Percentiles rank a stretch among this genome's conserved stretches.
These are phyloP conservation scores for Pagrus major DNA, from an alignment of 2,113 vertebrate species.

Conservation along the genomic window DNA sequence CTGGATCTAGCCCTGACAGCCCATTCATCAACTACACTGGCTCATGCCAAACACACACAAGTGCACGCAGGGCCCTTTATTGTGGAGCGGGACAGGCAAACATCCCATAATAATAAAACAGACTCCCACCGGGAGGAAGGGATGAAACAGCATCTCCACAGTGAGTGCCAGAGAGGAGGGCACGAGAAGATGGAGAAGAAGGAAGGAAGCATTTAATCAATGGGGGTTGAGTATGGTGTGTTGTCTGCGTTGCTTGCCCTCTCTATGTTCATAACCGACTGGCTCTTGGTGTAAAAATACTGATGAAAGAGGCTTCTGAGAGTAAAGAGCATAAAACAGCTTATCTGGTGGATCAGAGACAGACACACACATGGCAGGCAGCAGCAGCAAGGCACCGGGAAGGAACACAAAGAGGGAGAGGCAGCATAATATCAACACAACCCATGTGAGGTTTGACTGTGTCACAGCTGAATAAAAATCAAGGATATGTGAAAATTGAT, in stretches of 20 bases:
- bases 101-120: conserved; percentile 54
- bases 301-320: conserved; percentile 50
- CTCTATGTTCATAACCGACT: conserved; percentile 3
- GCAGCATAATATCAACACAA: conserved; percentile 40
- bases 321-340: conserved; percentile 51
- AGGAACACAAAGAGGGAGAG: conserved; percentile 26
- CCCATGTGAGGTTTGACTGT: conserved; percentile 3
- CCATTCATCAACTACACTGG: conserved; percentile 67
- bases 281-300: conserved; percentile 29
- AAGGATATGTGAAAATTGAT: conserved; percentile 22
- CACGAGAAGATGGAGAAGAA: conserved; percentile 11
- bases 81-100: conserved; percentile 35
- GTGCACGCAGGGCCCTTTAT: conserved; percentile 14
- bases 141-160: conserved; percentile 23
- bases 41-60: conserved; percentile 42
- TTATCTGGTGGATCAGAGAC: conserved; percentile 64
- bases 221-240: background rate
- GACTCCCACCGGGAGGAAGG: conserved; percentile 10
- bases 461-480: conserved; percentile 14
- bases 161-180: background rate
- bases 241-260: conserved; percentile 1
- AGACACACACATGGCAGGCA: background rate
- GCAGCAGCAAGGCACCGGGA: conserved; percentile 13
- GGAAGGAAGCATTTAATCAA: conserved; percentile 12
- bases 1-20: conserved; percentile 58